A percentile compares a stretch with the other conserved stretches of the same genome.
These are phyloP conservation scores for Scaptodrosophila latifasciaeformis DNA, from an alignment of 2,888 invertebrate genomes.

Conservation along the genomic window DNA sequence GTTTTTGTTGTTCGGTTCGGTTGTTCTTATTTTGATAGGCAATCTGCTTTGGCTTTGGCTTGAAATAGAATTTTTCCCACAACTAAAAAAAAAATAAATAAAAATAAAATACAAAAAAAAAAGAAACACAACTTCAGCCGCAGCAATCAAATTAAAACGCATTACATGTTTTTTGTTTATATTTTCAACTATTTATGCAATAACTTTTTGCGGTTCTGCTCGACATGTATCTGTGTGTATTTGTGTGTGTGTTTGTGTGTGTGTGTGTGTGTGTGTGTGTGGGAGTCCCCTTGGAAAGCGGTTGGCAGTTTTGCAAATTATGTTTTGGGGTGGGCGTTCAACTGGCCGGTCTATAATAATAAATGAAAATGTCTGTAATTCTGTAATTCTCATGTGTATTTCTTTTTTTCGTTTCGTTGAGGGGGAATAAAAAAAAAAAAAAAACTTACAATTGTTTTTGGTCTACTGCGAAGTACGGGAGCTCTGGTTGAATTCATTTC, in stretches of 20 bases:
- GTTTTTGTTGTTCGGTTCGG: slow-evolving; percentile 21
- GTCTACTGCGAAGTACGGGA: too few relatives aligned
- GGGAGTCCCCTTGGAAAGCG: slow-evolving; percentile 37
- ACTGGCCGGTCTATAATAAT: slow-evolving; percentile 46
- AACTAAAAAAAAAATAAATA: slow-evolving; percentile 61
- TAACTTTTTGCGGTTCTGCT: too few relatives aligned
- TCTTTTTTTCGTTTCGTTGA: slow-evolving; percentile 15
- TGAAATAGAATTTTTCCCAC: slow-evolving; percentile 63
- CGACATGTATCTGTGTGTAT: slow-evolving; percentile 4
- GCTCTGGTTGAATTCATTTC: too few relatives aligned
- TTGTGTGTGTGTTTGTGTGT: slow-evolving; percentile 44
- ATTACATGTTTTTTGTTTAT: slow-evolving; percentile 1
- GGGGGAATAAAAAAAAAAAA: slow-evolving; percentile 19
- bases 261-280: slow-evolving; percentile 40
- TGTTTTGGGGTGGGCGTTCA: slow-evolving; percentile 14
- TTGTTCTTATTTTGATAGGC: slow-evolving; percentile 57
- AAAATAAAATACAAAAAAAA: slow-evolving; percentile 4
- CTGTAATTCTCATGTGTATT: slow-evolving; percentile 52
- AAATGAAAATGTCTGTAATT: slow-evolving; percentile 64
- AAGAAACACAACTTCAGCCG: not conserved
- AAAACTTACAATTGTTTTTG: too few relatives aligned
- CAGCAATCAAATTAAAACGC: not conserved
- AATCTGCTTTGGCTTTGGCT: slow-evolving; percentile 52
- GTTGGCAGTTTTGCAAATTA: slow-evolving; percentile 60
- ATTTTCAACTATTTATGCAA: too few relatives aligned